Base-by-base conservation (phyloP, 2,113 vertebrate genomes). In the Chionis minor region DNA sequence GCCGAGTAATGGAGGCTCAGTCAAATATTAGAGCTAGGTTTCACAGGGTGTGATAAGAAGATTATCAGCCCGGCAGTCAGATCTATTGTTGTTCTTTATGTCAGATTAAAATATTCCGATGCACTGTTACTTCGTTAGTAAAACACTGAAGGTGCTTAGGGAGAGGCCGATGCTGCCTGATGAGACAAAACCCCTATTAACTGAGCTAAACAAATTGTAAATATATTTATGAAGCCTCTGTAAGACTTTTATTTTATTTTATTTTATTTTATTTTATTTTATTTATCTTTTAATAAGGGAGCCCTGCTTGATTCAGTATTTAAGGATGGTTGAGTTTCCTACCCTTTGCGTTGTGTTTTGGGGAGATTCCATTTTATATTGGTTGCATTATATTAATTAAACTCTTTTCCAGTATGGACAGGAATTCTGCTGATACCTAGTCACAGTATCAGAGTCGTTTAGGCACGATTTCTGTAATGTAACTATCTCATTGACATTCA, bases 61-160 rank as follows among this genome's bases (percentile, higher is more conserved):
- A 98, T 98, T 98, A 98, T 97, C 98, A 96, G 97, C 91, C 98
- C 97, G 83, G 92, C 95, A 96, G 97, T 98, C 97, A 96, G 97
- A 98, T 97, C 97, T 97, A 84, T 98, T 97, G 97, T 98, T 98
- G 97, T 98, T 98, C 97, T 98, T 98, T 95, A 92, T 96, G 95
- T 96, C 94, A 98, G 98, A 98, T 99, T 98, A 98, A 98, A 98
- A 98, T 98, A 98, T 98, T 98, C 97, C 72, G 73, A 95, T 97
- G 97, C 95, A 92, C 96, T 92, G 78, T 97, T 98, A 98, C 97
- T 98, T 98, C 18, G 96, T 98, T 98, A 98, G 96, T 90, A 95
- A 97, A 97, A 97, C 95, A 94, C 83, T 84, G 85, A 94, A 95
- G 92, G 93, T 96, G 94, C 97, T 98, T 97, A 91, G 71, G 93